Base-by-base conservation (phyloP, 1,140 invertebrate genomes). In the Magallana angulata region DNA sequence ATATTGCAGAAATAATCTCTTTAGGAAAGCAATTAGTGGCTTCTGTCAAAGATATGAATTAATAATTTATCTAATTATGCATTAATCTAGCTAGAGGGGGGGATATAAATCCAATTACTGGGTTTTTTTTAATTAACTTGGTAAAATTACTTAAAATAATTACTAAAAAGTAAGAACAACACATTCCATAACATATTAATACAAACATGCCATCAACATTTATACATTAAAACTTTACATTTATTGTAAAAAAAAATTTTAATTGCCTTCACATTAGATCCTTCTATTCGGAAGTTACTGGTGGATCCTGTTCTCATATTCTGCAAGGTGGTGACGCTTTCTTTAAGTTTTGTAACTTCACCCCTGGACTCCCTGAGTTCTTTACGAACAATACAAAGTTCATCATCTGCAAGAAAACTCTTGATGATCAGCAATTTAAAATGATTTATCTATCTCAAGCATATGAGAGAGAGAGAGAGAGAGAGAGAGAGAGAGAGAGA, bases 181-280 rank as follows among this genome's bases (percentile, higher is more conserved):
- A 62, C 59, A 62, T 16, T 60, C 59, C 59, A 12, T 60, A 4
- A 60, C 18, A 9, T 16, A 60, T 60, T 60, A 60, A 36, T 36
- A 36, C 36, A 36, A 36, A 36, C 36, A 36, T 36, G 36, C 36
- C 36, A 36, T 36, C 36, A 36, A 36, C 59, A 60, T 16, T 16
- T 60, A 60, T 60, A 60, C 7, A 60, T 60, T 60, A 3, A 36
- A 36, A 2, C 59, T 60, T 1, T 60, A 16, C 16, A 60, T 60
- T 9, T 60, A 16, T 60, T 60, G 9, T 60, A 12, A 16, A 60
- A 16, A 60, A 60, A 16, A 60, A 12, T 4, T 60, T 60, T 76
- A 36, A 16, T 76, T 80, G 30, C 76, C 76, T 80, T 80, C 8
- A 80, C 30, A 80, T 80, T 80, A 14, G 76, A 80, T 36, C 76